A percentile compares a stretch with the other conserved stretches of the same genome.
Evolutionary conservation across 2,888 invertebrate genomes (phyloP).

Genomic region (Drosophila pseudotakahashii): DNA sequence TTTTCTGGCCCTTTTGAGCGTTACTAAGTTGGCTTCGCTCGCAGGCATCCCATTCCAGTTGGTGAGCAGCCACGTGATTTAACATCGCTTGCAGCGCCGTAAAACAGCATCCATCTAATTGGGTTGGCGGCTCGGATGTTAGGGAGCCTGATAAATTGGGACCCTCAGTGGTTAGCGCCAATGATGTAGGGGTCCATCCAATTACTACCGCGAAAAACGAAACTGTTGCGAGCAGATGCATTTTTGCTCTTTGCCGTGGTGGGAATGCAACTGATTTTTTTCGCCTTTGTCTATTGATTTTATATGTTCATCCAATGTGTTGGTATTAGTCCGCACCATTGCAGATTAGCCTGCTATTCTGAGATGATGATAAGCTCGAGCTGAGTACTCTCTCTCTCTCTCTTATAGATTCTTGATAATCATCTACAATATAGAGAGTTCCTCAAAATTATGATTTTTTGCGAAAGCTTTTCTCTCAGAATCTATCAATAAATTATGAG

Average conservation of each 20-base stretch:
- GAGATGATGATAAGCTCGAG: not conserved
- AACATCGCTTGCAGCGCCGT: not conserved
- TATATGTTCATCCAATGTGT: not conserved
- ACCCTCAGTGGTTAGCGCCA: not conserved
- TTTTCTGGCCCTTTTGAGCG: not conserved
- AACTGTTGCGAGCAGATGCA: not conserved
- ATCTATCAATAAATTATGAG: not conserved
- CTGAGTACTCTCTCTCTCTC: too few species aligned
- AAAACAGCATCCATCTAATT: slow-evolving; percentile 5
- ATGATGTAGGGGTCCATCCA: too few species aligned
- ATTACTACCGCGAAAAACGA: not conserved
- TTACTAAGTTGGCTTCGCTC: not conserved
- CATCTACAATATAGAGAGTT: not conserved
- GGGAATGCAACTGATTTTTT: not conserved
- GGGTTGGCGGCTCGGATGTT: not conserved
- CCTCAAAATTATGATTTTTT: not conserved
- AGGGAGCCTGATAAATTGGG: not conserved
- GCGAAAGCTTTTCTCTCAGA: not conserved
- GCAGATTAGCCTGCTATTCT: not conserved
- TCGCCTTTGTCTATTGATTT: not conserved
- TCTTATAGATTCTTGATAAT: not conserved
- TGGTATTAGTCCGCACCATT: not conserved
- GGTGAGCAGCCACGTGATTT: not conserved
- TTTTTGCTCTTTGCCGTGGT: too few species aligned
- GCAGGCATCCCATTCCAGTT: not conserved